A percentile compares a stretch with the other conserved stretches of the same genome.
Conservation (phyloP, 1,140 invertebrate species). For the Lucilia cuprina region DNA sequence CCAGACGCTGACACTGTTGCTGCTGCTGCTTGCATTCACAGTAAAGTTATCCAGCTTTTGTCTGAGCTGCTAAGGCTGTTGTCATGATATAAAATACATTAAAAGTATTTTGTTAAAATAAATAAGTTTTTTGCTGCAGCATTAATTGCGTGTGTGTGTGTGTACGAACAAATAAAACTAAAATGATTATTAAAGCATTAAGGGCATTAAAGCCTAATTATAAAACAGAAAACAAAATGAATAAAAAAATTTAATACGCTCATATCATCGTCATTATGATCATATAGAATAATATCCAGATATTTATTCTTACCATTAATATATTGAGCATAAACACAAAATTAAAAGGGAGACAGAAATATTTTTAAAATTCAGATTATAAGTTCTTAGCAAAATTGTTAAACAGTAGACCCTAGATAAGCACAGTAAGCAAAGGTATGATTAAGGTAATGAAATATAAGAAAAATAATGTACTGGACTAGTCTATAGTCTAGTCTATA, state of each 20-base stretch:
- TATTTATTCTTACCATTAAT: neutral
- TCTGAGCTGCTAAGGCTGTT: neutral
- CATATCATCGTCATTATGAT: neutral
- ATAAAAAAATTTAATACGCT: neutral
- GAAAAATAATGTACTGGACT: too few relatives aligned
- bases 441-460: too few relatives aligned
- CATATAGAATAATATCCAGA: neutral
- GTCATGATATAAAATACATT: conserved; percentile 8
- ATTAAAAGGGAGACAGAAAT: too few relatives aligned
- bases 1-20: neutral
- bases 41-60: neutral
- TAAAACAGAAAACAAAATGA: neutral
- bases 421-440: too few relatives aligned
- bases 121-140: neutral
- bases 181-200: conserved; percentile 37
- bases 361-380: too few relatives aligned
- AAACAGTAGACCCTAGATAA: too few relatives aligned
- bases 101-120: conserved; percentile 25
- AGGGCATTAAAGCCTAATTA: conserved; percentile 33
- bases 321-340: neutral
- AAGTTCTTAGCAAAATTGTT: too few relatives aligned
- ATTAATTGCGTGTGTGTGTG: neutral
- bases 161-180: conserved; percentile 9
- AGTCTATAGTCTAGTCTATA: too few relatives aligned
- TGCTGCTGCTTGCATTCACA: neutral